These are phyloP conservation scores for Cetoscarus ocellatus DNA, from an alignment of 2,797 vertebrate species.

Conservation along the genomic window DNA sequence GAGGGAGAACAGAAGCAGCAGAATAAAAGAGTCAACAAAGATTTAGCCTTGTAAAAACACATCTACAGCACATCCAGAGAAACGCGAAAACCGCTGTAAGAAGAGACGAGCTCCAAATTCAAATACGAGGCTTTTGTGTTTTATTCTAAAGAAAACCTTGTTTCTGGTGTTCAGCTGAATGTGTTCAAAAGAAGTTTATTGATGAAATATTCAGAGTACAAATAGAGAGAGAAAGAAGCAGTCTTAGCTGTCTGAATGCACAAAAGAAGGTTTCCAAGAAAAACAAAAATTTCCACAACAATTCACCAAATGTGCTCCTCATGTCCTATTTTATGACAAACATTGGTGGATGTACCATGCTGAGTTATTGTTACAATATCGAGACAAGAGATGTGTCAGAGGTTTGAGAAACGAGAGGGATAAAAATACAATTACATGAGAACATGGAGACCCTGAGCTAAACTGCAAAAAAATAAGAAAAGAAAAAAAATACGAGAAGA, in stretches of 20 bases:
- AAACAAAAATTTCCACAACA: constrained; percentile 26
- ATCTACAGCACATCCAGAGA: background rate
- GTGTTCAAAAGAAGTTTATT: background rate
- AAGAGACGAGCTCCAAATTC: background rate
- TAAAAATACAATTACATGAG: background rate
- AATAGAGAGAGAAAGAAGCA: background rate
- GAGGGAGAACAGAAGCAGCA: background rate
- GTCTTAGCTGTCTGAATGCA: constrained; percentile 14
- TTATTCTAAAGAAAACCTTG: constrained; percentile 3
- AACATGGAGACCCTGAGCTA: background rate
- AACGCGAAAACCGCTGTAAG: background rate
- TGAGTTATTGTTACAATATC: constrained; percentile 12
- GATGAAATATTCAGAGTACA: constrained; percentile 49
- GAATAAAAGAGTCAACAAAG: constrained; percentile 12
- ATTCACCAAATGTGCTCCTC: background rate
- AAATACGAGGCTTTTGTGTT: constrained; percentile 7
- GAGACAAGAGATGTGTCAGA: no score
- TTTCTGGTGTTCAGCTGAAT: background rate
- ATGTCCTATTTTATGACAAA: constrained; percentile 12
- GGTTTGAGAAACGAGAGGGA: background rate
- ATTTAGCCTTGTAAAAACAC: background rate
- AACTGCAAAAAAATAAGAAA: no score
- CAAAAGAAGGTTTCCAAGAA: constrained; percentile 3
- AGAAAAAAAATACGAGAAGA: no score
- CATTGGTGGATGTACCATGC: background rate